Evolutionary conservation across 2,113 vertebrate genomes (phyloP).

Genomic region (Pygoscelis antarcticus): DNA sequence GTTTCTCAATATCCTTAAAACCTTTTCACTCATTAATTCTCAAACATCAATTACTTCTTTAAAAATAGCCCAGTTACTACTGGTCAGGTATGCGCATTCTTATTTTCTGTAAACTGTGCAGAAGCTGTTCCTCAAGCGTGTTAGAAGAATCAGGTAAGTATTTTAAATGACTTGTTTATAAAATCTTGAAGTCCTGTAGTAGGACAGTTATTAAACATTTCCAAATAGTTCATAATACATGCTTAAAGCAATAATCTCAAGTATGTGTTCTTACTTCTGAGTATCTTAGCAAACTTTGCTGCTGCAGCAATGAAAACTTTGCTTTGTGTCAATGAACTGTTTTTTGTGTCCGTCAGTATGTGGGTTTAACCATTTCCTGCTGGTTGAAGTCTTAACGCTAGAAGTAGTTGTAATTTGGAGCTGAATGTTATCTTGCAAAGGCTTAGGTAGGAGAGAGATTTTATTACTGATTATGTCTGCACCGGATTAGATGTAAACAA

Average conservation of each 20-base stretch:
- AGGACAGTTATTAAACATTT: background rate
- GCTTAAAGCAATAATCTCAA: background rate
- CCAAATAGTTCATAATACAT: background rate
- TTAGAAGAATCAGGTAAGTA: background rate
- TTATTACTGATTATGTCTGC: background rate
- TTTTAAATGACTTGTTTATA: background rate
- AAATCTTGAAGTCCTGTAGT: background rate
- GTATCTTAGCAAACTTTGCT: background rate
- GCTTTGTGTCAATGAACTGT: background rate
- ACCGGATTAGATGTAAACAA: background rate
- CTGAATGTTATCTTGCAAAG: background rate
- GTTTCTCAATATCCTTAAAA: background rate
- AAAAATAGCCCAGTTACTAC: background rate
- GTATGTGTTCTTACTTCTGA: background rate
- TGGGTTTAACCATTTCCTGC: background rate
- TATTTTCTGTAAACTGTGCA: background rate
- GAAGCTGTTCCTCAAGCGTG: background rate
- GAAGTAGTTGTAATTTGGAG: background rate
- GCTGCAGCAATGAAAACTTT: background rate
- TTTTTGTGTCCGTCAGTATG: background rate
- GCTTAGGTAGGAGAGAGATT: background rate
- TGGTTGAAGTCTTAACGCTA: background rate
- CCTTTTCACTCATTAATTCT: background rate
- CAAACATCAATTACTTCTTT: background rate
- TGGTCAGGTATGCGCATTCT: background rate